Percentiles rank a stretch among this genome's conserved stretches.
Evolutionary conservation across 1,140 invertebrate species (phyloP).

Genomic region (Olivierus martensii): DNA sequence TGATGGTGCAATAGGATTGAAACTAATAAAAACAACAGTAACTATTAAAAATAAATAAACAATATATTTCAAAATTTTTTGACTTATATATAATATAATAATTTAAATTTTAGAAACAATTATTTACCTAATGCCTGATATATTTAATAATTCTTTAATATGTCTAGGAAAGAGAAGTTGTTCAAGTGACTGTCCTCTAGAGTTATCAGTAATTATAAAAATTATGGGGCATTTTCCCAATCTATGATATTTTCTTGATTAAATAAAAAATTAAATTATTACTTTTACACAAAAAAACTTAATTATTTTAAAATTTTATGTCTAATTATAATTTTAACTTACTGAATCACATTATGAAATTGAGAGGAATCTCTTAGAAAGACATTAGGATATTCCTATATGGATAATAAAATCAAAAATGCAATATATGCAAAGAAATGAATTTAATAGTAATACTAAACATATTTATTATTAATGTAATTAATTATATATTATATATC

Average conservation of each 20-base stretch:
- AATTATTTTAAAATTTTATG: too few relatives aligned
- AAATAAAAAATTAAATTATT: neutral
- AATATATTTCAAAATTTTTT: neutral
- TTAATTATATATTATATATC: too few relatives aligned
- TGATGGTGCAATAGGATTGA: slow-evolving; percentile 9
- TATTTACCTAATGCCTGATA: slow-evolving; percentile 1
- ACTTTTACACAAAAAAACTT: neutral
- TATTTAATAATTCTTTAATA: slow-evolving; percentile 2
- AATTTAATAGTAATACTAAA: too few relatives aligned
- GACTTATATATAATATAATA: neutral
- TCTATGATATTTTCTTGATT: neutral
- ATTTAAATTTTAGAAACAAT: neutral
- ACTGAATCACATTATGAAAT: slow-evolving; percentile 4
- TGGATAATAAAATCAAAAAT: neutral
- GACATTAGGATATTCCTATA: slow-evolving; percentile 7
- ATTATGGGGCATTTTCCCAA: slow-evolving; percentile 1
- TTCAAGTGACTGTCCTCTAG: slow-evolving; percentile 3
- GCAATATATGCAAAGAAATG: too few relatives aligned
- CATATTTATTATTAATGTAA: too few relatives aligned
- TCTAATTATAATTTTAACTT: neutral
- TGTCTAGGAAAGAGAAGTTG: slow-evolving; percentile 2
- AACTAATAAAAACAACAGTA: neutral
- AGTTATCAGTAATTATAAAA: slow-evolving; percentile 8
- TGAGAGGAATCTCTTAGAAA: neutral
- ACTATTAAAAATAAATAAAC: too few relatives aligned